A percentile compares a stretch with the other conserved stretches of the same genome.
Evolutionary conservation across 2,888 invertebrate species (phyloP).

Genomic region (Andricus curvator): DNA sequence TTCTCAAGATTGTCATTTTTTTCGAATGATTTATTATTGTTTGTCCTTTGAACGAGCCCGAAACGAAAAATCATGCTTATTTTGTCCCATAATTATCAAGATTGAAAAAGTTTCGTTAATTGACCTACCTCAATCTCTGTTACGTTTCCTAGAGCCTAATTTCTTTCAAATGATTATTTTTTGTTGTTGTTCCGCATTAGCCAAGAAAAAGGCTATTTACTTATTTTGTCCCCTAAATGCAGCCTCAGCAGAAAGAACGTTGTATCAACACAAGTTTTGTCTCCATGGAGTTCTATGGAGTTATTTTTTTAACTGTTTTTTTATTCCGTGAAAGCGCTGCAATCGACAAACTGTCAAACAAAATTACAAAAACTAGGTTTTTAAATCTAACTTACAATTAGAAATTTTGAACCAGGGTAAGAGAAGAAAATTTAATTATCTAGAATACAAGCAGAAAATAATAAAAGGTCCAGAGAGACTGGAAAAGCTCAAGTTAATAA

Average conservation of each 20-base stretch:
- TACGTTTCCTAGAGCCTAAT: constrained; percentile 13
- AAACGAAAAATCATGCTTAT: not conserved
- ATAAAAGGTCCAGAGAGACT: too few relatives aligned
- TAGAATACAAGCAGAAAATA: too few relatives aligned
- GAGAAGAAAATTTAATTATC: too few relatives aligned
- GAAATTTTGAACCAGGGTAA: too few relatives aligned
- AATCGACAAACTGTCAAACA: too few relatives aligned
- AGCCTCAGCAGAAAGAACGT: not conserved
- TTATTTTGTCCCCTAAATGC: not conserved
- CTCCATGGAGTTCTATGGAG: too few relatives aligned
- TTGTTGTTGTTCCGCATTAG: constrained; percentile 17
- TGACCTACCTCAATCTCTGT: not conserved
- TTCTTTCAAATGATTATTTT: constrained; percentile 69
- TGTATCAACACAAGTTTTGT: too few relatives aligned
- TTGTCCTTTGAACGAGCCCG: not conserved
- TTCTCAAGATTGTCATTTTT: not conserved
- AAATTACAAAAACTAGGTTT: too few relatives aligned
- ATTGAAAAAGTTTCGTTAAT: not conserved
- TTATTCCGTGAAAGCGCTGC: too few relatives aligned
- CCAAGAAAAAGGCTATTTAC: not conserved
- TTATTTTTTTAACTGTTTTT: too few relatives aligned
- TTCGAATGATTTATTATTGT: constrained; percentile 66
- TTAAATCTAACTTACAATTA: too few relatives aligned
- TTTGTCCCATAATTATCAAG: not conserved
- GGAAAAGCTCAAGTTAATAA: too few relatives aligned